Percentiles rank a stretch among this genome's conserved stretches.
Evolutionary conservation across 2,113 vertebrate genomes (phyloP).

Genomic region (Typhlomys cinereus): DNA sequence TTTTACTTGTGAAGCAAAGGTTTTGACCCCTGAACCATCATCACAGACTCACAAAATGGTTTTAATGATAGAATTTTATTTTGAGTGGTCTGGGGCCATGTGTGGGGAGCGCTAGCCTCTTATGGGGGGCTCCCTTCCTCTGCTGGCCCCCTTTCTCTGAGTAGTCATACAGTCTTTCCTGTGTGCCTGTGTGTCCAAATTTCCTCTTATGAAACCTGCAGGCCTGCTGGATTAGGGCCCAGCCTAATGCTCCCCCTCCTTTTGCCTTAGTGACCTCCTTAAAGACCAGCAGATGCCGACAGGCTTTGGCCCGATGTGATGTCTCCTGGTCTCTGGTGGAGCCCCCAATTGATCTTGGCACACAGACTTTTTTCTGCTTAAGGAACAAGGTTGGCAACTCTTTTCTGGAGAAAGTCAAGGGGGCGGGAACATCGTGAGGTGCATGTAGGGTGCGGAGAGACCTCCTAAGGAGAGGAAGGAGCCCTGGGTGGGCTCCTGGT

Average conservation of each 20-base stretch:
- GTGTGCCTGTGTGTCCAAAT: background rate
- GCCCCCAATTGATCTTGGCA: rapidly evolving
- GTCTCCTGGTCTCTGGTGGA: background rate
- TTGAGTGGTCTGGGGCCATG: background rate
- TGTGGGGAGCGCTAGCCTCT: no score
- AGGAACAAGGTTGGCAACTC: background rate
- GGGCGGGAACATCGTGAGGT: background rate
- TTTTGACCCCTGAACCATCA: background rate
- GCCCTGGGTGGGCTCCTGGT: background rate
- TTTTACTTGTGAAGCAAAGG: no score
- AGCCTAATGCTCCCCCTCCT: background rate
- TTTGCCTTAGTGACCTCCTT: background rate
- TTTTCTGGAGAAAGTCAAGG: background rate
- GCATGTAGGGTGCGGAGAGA: background rate
- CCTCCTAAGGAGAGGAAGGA: background rate
- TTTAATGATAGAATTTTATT: background rate
- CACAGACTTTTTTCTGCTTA: background rate
- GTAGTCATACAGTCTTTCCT: background rate
- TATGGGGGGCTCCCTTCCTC: background rate
- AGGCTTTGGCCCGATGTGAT: background rate
- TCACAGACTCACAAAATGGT: background rate
- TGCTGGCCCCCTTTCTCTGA: background rate
- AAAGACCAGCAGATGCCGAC: background rate
- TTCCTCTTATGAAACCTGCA: background rate
- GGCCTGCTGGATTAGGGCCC: background rate